Base-by-base conservation (phyloP, 2,888 invertebrate species). In the Orthonevra nobilis region DNA sequence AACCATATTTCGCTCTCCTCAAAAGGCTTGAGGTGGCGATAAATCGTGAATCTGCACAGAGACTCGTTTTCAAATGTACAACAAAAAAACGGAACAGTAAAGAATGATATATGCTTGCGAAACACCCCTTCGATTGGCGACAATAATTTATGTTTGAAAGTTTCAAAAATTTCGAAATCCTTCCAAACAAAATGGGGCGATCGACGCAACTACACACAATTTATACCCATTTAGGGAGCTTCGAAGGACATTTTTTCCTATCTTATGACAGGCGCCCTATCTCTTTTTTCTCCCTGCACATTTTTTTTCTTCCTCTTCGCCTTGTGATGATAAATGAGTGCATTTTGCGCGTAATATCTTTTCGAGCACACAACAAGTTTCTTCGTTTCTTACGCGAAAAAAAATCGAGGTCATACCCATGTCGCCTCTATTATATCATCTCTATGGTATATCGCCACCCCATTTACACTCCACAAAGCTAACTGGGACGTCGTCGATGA, bases 121-220 rank as follows among this genome's bases (percentile, higher is more conserved):
- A 61, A 54, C 70, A 36, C 61, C 70, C 70, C 61, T 54, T 54
- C 70, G 70, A 70, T 70, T 44, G 61, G 50, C 17, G 15, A 20
- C 44, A 20, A 70, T 54, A 70, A 70, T 28, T 70, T 70, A 70
- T 70, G 70, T 52, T 54, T 28, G 44, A 3, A 34, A 60, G 42
- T 20, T 52, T 38, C 30, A 17, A 42, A 58, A 50, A 12, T 15
- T 48, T 5, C 30, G 2, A n/a, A 23, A 3, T 26, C 1, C 17
- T 9, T 17, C n/a, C 50, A 3, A 7, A 3, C 17, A 56, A 54
- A 26, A 17, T 9, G 12, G n/a, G 34, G 26, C 15, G 23, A 23
- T 48, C 56, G 12, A 42, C 42, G 10, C 28, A 32, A 40, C 50
- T 52, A 40, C n/a, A n/a, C n/a, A n/a, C 61, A 44, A 61, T 52